phyloP scores from a whole-genome alignment of 2,888 invertebrate species.

The Malacosoma neustria region DNA sequence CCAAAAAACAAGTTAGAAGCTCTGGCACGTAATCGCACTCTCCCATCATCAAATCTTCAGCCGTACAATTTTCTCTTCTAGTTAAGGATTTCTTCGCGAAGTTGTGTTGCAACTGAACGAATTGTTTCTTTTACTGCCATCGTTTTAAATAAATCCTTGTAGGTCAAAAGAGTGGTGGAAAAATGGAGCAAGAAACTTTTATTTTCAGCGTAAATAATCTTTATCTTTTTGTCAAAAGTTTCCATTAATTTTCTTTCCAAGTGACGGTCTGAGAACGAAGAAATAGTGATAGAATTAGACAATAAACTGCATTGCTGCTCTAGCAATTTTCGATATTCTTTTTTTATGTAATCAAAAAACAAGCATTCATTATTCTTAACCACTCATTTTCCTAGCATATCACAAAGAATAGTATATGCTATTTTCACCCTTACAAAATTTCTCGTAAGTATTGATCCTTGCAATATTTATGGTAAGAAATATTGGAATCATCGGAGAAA shows the following conservation, averaged over 20 bases:
- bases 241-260: constrained; percentile 16
- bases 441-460: constrained; percentile 15
- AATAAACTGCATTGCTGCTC: constrained; percentile 15
- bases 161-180: constrained; percentile 17
- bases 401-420: constrained; percentile 15
- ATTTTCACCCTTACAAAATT: too few species aligned
- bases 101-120: constrained; percentile 19
- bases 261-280: constrained; percentile 16
- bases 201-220: constrained; percentile 19
- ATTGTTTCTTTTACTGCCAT: constrained; percentile 18
- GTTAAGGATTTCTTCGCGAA: constrained; percentile 17
- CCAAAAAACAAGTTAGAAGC: constrained; percentile 5
- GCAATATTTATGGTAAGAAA: constrained; percentile 15
- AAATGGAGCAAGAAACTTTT: constrained; percentile 23
- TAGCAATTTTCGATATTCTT: constrained; percentile 18
- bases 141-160: constrained; percentile 18
- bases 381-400: constrained; percentile 17
- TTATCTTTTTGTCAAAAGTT: constrained; percentile 16
- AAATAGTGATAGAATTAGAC: constrained; percentile 16
- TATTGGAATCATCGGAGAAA: constrained; percentile 14
- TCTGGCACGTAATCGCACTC: constrained; percentile 9
- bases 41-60: constrained; percentile 5
- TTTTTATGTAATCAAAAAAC: constrained; percentile 20
- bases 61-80: constrained; percentile 5
- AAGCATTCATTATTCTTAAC: constrained; percentile 20